phyloP scores from a whole-genome alignment of 1,140 invertebrate genomes.

The Hylaeus volcanicus region DNA sequence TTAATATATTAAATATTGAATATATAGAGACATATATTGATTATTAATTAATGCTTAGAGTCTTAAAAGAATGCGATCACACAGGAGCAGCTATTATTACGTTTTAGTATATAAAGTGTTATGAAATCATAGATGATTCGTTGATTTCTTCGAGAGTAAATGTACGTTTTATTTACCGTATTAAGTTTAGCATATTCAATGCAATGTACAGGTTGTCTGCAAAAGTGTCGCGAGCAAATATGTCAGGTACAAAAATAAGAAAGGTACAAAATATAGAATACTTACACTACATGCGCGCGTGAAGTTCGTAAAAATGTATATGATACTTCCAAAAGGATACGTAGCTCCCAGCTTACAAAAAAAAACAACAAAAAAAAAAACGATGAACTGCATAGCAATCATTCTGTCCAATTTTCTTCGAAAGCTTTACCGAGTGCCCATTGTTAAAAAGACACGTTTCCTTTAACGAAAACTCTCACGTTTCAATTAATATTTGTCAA shows the following conservation, averaged over 20 bases:
- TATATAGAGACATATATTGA: constrained; percentile 67
- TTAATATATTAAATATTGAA: constrained; percentile 73
- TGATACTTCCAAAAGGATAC: constrained; percentile 48
- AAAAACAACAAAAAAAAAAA: background rate
- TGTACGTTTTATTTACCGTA: constrained; percentile 58
- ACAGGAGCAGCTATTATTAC: constrained; percentile 68
- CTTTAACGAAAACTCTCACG: constrained; percentile 10
- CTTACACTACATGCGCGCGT: constrained; percentile 54
- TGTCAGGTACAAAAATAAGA: constrained; percentile 63
- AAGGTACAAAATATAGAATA: constrained; percentile 66
- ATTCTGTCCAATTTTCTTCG: background rate
- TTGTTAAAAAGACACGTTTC: background rate
- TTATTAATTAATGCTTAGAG: constrained; percentile 59
- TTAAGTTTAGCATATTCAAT: constrained; percentile 59
- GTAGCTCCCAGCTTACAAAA: constrained; percentile 37
- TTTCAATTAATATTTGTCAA: constrained; percentile 59
- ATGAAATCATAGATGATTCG: constrained; percentile 41
- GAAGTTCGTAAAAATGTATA: constrained; percentile 58
- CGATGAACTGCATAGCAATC: background rate
- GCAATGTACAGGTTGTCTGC: constrained; percentile 65
- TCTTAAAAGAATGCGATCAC: constrained; percentile 58
- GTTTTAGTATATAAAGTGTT: constrained; percentile 57
- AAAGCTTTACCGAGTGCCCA: constrained; percentile 1
- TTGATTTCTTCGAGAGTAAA: constrained; percentile 53
- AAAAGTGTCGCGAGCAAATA: constrained; percentile 67